A percentile compares a stretch with the other conserved stretches of the same genome.
Conservation (phyloP, 2,113 vertebrate species). For the Telmatochromis sp. region DNA sequence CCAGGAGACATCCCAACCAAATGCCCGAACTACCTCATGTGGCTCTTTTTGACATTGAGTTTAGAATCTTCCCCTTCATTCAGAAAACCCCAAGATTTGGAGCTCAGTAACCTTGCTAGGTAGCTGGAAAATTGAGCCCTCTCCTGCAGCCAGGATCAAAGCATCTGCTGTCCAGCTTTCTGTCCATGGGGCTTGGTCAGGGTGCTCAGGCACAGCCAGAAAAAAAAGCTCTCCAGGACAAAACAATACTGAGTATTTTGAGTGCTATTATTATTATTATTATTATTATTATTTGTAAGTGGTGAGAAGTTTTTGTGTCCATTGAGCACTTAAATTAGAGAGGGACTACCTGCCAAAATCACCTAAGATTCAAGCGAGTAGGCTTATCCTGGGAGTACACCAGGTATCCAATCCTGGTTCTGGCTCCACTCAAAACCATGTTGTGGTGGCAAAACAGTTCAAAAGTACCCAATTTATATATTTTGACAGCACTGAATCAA, state of each 20-base stretch:
- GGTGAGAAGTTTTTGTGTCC: background rate
- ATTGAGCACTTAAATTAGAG: background rate
- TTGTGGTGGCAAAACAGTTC: background rate
- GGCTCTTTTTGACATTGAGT: background rate
- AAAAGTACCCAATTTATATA: background rate
- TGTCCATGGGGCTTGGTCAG: background rate
- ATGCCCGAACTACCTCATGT: background rate
- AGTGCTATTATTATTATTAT: accelerated
- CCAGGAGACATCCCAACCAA: background rate
- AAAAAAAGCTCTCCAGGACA: background rate
- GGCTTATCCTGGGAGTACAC: background rate
- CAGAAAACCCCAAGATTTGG: background rate
- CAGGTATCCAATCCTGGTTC: background rate
- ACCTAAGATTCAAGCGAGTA: background rate
- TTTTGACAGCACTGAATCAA: background rate
- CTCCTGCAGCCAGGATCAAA: background rate
- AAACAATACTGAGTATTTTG: background rate
- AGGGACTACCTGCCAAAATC: background rate
- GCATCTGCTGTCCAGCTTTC: background rate
- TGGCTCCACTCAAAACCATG: background rate
- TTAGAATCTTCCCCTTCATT: background rate
- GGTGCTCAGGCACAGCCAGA: background rate
- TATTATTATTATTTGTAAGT: background rate
- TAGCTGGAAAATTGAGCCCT: background rate
- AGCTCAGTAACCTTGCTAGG: background rate